Evolutionary conservation across 2,888 invertebrate genomes (phyloP).

Genomic region (Catocala nupta): DNA sequence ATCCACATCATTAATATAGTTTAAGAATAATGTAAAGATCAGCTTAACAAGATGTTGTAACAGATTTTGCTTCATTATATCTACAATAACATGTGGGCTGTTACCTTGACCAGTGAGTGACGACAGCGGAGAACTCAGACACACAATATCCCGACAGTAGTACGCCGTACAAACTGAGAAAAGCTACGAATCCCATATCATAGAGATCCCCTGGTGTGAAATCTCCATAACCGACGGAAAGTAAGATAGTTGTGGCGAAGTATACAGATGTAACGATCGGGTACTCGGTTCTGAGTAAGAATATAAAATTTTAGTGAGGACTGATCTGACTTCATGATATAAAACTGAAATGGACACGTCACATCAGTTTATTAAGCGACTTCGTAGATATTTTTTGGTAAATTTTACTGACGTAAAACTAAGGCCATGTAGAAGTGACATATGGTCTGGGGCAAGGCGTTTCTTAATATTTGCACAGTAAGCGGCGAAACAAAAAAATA

Average conservation of each 20-base stretch:
- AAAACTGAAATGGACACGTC: too few species aligned
- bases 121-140: constrained; percentile 83
- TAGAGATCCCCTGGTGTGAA: constrained; percentile 76
- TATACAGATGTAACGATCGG: constrained; percentile 77
- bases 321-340: too few species aligned
- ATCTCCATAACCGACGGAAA: constrained; percentile 83
- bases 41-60: constrained; percentile 9
- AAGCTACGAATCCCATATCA: constrained; percentile 80
- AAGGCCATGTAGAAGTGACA: too few species aligned
- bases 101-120: constrained; percentile 82
- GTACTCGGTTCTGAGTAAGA: constrained; percentile 65
- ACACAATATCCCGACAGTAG: constrained; percentile 82
- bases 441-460: too few species aligned
- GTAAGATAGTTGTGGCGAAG: constrained; percentile 77
- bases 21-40: too few species aligned
- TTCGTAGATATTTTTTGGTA: too few species aligned
- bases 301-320: too few species aligned
- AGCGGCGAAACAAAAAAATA: not conserved
- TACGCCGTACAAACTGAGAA: constrained; percentile 81
- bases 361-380: too few species aligned
- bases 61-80: constrained; percentile 8
- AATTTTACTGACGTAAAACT: too few species aligned
- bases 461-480: not conserved
- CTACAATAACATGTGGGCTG: constrained; percentile 26
- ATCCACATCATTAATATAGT: too few species aligned